Percentiles rank a stretch among this genome's conserved stretches.
Conservation (phyloP, 2,797 vertebrate genomes). For the Onychomys torridus region DNA sequence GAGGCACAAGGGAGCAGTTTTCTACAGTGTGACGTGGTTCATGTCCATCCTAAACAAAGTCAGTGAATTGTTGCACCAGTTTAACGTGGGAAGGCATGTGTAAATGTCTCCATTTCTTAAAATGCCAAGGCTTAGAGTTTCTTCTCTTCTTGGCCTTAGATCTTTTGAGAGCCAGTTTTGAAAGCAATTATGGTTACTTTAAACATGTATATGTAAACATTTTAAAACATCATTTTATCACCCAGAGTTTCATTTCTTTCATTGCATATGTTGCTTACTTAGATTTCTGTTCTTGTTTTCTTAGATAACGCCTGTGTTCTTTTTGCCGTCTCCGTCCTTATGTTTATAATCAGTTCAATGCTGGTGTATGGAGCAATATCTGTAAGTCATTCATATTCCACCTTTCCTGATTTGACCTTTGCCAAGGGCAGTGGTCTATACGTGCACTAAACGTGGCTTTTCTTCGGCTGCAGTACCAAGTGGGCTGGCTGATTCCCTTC, state of each 20-base stretch:
- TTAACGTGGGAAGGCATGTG: background rate
- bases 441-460: background rate
- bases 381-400: conserved; percentile 89
- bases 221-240: conserved; percentile 49
- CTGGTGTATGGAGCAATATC: conserved; percentile 99
- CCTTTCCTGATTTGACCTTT: conserved; percentile 48
- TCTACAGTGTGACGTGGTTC: background rate
- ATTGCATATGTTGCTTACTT: conserved; percentile 49
- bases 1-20: background rate
- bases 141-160: background rate
- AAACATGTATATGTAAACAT: background rate
- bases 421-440: background rate
- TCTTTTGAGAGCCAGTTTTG: conserved; percentile 24
- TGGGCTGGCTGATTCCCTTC: conserved; percentile 98
- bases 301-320: conserved; percentile 98
- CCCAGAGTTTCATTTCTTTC: conserved; percentile 22
- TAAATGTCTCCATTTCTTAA: conserved; percentile 38
- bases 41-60: background rate
- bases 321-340: conserved; percentile 97
- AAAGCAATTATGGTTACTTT: conserved; percentile 41
- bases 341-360: conserved; percentile 99
- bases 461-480: conserved; percentile 91
- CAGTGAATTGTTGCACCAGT: background rate
- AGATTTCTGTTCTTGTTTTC: conserved; percentile 71
- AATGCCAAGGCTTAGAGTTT: conserved; percentile 11